Conservation (phyloP, 2,797 vertebrate genomes). For the Echeneis naucrates region DNA sequence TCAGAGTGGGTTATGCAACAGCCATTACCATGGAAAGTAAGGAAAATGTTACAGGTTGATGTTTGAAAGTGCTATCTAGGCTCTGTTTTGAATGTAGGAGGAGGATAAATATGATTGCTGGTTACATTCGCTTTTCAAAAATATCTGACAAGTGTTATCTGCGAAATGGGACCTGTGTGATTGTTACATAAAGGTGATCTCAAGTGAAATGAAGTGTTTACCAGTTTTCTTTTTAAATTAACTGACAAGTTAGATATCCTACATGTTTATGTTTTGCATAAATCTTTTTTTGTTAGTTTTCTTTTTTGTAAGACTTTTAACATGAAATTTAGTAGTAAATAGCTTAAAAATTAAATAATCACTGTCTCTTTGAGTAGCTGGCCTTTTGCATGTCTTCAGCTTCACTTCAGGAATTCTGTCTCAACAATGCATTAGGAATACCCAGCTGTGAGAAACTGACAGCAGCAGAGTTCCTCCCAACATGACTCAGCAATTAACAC, state of each 20-base stretch:
- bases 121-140: constrained; percentile 57
- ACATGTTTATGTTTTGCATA: not conserved
- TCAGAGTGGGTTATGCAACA: constrained; percentile 82
- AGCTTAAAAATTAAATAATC: no score
- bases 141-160: constrained; percentile 55
- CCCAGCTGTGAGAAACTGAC: constrained; percentile 54
- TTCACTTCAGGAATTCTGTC: constrained; percentile 60
- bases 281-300: not conserved
- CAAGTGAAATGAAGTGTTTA: constrained; percentile 7
- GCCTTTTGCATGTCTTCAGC: constrained; percentile 35
- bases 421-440: constrained; percentile 63
- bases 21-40: constrained; percentile 73
- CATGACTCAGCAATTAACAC: not conserved
- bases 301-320: not conserved
- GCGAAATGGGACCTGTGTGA: constrained; percentile 21
- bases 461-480: constrained; percentile 37
- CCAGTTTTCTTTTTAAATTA: not conserved
- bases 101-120: constrained; percentile 58
- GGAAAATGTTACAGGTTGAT: constrained; percentile 63
- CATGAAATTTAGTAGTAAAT: no score
- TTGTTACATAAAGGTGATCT: constrained; percentile 60
- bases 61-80: constrained; percentile 65
- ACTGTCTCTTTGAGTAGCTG: constrained; percentile 29
- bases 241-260: not conserved
- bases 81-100: constrained; percentile 66